Percentiles rank a stretch among this genome's conserved stretches.
Conservation (phyloP, 2,797 vertebrate genomes). For the Phoebastria nigripes region DNA sequence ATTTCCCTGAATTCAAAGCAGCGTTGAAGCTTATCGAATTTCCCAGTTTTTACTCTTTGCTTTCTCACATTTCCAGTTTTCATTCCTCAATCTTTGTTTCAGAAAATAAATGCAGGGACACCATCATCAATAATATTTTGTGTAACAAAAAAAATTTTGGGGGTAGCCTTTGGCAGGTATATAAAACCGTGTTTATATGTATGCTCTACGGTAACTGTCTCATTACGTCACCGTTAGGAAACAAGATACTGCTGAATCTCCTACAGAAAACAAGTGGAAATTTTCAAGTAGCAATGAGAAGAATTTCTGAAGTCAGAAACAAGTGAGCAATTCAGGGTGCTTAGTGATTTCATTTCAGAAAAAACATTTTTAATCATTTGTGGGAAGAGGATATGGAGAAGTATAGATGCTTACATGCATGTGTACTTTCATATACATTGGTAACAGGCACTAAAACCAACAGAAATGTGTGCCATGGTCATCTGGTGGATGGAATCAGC, state of each 20-base stretch:
- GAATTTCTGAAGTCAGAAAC: neutral
- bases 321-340: neutral
- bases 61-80: neutral
- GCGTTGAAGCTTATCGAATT: neutral
- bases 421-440: neutral
- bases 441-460: neutral
- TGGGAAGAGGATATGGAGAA: neutral
- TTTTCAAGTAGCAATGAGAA: neutral
- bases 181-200: neutral
- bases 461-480: accelerated
- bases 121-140: neutral
- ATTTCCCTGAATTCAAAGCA: neutral
- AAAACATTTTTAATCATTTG: neutral
- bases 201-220: neutral
- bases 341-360: neutral
- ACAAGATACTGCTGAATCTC: neutral
- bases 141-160: neutral
- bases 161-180: neutral
- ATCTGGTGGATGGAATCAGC: neutral
- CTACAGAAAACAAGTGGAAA: neutral
- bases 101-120: neutral
- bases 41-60: neutral
- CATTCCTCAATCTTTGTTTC: neutral
- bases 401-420: accelerated
- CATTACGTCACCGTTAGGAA: neutral